Evolutionary conservation across 2,113 vertebrate genomes (phyloP).

Genomic region (Rhipidura dahli): DNA sequence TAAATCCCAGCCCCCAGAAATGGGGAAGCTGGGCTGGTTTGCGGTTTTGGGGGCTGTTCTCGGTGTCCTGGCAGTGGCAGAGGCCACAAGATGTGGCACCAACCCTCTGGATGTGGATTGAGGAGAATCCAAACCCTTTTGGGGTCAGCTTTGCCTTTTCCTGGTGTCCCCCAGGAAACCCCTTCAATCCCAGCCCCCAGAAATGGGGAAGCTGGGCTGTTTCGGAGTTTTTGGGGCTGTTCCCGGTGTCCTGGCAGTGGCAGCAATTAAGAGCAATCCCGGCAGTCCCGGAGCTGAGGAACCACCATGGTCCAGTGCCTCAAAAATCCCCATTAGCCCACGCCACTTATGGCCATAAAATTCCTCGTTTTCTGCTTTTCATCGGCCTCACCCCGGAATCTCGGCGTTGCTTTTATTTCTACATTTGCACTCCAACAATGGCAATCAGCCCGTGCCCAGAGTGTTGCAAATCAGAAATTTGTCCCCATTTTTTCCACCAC

Average conservation of each 20-base stretch:
- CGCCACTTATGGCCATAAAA: not conserved
- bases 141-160: no score
- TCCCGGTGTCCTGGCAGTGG: not conserved
- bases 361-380: not conserved
- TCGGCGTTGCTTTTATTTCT: not conserved
- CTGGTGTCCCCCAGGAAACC: no score
- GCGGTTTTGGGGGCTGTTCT: accelerated
- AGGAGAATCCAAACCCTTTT: no score
- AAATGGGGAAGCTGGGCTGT: no score
- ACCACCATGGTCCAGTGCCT: not conserved
- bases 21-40: accelerated
- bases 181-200: no score
- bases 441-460: not conserved
- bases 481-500: not conserved
- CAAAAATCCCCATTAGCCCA: not conserved
- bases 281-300: not conserved
- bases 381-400: not conserved
- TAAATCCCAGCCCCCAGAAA: accelerated
- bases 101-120: no score
- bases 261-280: not conserved
- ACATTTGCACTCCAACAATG: not conserved
- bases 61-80: no score
- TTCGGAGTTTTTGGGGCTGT: not conserved
- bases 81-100: no score
- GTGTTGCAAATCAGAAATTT: slow-evolving; percentile 10